Conservation (phyloP, 1,140 invertebrate species). For the Drosophila athabasca region DNA sequence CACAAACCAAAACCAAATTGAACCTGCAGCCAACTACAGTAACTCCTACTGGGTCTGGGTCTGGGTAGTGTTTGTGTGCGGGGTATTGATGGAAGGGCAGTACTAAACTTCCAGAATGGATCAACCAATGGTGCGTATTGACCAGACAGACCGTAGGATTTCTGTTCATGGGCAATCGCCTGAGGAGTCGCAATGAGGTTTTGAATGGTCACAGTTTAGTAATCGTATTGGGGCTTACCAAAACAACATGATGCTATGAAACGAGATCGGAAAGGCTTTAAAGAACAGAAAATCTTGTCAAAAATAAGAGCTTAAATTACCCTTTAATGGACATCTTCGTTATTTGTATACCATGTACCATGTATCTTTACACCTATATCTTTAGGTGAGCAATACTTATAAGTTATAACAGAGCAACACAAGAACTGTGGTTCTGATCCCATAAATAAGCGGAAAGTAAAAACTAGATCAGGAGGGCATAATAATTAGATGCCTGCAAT, state of each 20-base stretch:
- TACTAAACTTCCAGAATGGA: constrained; percentile 52
- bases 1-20: constrained; percentile 70
- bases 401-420: no score
- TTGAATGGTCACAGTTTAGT: constrained; percentile 28
- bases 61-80: constrained; percentile 13
- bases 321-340: no score
- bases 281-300: neutral
- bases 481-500: no score
- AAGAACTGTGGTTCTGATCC: no score
- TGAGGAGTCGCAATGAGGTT: constrained; percentile 21
- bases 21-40: constrained; percentile 39
- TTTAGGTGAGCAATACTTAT: no score
- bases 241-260: constrained; percentile 1
- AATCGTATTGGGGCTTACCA: constrained; percentile 28
- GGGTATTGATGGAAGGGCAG: constrained; percentile 10
- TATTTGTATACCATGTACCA: no score
- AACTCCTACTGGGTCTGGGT: constrained; percentile 1
- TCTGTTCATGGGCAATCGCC: constrained; percentile 24
- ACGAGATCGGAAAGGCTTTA: neutral
- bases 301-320: no score
- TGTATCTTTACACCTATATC: no score
- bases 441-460: no score
- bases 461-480: no score
- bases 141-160: constrained; percentile 8
- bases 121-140: constrained; percentile 56